Conservation (phyloP, 2,888 invertebrate species). For the Pollenia angustigena region DNA sequence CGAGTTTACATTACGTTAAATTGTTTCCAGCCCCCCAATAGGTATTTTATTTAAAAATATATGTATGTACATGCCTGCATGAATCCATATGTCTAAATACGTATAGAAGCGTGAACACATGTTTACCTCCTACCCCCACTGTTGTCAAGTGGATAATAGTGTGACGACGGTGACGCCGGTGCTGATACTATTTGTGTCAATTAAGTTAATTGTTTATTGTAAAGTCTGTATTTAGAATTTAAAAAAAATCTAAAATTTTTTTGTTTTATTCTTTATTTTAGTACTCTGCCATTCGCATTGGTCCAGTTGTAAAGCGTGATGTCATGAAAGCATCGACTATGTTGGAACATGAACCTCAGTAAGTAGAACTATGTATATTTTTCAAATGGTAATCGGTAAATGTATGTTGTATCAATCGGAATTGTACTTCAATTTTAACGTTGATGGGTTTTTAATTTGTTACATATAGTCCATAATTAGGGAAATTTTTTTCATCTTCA, state of each 20-base stretch:
- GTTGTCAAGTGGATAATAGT: slow-evolving; percentile 60
- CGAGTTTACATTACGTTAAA: slow-evolving; percentile 27
- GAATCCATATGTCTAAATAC: slow-evolving; percentile 6
- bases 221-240: slow-evolving; percentile 47
- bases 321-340: slow-evolving; percentile 99
- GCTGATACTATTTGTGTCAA: slow-evolving; percentile 62
- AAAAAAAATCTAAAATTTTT: slow-evolving; percentile 38
- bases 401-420: too few species aligned
- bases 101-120: background rate
- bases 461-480: too few species aligned
- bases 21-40: slow-evolving; percentile 39
- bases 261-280: slow-evolving; percentile 84
- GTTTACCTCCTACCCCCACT: slow-evolving; percentile 57
- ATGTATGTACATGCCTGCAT: slow-evolving; percentile 2
- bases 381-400: too few species aligned
- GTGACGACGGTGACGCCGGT: slow-evolving; percentile 45
- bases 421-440: too few species aligned
- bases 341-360: slow-evolving; percentile 99
- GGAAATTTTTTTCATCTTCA: too few species aligned
- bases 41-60: background rate
- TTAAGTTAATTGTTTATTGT: slow-evolving; percentile 62
- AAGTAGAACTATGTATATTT: slow-evolving; percentile 83
- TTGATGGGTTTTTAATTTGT: too few species aligned
- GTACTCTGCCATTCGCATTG: slow-evolving; percentile 99
- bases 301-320: slow-evolving; percentile 99